These are phyloP conservation scores for Chelonus formosanus DNA, from an alignment of 2,888 invertebrate species.

Conservation along the genomic window DNA sequence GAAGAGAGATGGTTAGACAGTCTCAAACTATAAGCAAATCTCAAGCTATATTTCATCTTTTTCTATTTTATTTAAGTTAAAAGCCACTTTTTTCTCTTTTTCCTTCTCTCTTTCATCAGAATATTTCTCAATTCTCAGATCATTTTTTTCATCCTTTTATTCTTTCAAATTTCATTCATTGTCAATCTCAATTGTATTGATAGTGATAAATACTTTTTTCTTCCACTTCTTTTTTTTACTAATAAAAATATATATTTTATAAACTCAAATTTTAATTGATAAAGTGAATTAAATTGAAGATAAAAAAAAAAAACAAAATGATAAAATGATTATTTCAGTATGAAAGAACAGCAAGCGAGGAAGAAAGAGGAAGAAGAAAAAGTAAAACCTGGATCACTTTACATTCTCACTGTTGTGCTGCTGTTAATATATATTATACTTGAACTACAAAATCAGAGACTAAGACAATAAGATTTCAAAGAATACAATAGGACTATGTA, in stretches of 20 bases:
- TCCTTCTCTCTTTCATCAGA: slow-evolving; percentile 13
- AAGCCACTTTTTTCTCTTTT: slow-evolving; percentile 13
- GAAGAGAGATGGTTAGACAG: slow-evolving; percentile 45
- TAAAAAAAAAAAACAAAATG: too few species aligned
- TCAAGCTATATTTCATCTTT: slow-evolving; percentile 37
- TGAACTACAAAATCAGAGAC: slow-evolving; percentile 29
- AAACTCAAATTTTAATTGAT: too few species aligned
- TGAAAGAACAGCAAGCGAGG: too few species aligned
- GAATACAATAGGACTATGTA: slow-evolving; percentile 14
- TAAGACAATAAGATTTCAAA: slow-evolving; percentile 24
- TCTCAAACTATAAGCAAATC: slow-evolving; percentile 36
- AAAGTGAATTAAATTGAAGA: too few species aligned
- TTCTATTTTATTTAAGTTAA: slow-evolving; percentile 30
- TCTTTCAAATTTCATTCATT: slow-evolving; percentile 57
- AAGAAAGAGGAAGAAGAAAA: too few species aligned
- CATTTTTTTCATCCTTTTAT: slow-evolving; percentile 34
- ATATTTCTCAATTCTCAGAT: slow-evolving; percentile 1
- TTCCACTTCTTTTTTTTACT: too few species aligned
- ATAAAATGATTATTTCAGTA: too few species aligned
- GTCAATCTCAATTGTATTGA: slow-evolving; percentile 40
- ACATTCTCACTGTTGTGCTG: too few species aligned
- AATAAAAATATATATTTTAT: too few species aligned
- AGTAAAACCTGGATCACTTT: too few species aligned
- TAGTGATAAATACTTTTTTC: too few species aligned
- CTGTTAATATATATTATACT: neutral